phyloP scores from a whole-genome alignment of 2,113 vertebrate genomes.

The Corvus moneduloides region DNA sequence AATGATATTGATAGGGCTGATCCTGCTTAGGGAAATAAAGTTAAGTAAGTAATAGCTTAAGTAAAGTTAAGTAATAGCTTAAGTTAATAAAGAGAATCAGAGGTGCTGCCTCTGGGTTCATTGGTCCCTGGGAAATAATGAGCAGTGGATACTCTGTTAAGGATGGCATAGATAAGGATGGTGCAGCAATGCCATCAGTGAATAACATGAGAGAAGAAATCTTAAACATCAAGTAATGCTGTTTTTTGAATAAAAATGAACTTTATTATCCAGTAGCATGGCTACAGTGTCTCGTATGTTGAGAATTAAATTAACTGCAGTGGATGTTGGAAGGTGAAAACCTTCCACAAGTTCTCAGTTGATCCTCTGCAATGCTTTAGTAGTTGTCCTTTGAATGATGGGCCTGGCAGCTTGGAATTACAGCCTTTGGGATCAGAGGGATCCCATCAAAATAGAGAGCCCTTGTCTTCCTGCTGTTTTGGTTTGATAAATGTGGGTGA shows the following conservation, averaged over 20 bases:
- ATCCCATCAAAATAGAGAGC: background rate
- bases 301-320: background rate
- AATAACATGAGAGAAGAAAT: background rate
- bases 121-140: background rate
- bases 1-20: background rate
- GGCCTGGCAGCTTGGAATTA: background rate
- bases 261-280: background rate
- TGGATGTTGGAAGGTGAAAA: background rate
- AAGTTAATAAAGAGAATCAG: background rate
- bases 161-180: background rate
- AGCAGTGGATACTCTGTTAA: background rate
- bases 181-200: background rate
- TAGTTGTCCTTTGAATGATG: background rate
- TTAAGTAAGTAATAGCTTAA: background rate
- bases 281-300: background rate
- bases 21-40: background rate
- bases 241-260: background rate
- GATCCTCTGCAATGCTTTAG: background rate
- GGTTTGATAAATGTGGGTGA: background rate
- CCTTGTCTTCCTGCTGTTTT: background rate
- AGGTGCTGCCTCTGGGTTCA: background rate
- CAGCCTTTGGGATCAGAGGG: background rate
- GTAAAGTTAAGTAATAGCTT: background rate
- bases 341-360: background rate
- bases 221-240: background rate